Conservation (phyloP, 2,888 invertebrate species). For the Dioctria rufipes region DNA sequence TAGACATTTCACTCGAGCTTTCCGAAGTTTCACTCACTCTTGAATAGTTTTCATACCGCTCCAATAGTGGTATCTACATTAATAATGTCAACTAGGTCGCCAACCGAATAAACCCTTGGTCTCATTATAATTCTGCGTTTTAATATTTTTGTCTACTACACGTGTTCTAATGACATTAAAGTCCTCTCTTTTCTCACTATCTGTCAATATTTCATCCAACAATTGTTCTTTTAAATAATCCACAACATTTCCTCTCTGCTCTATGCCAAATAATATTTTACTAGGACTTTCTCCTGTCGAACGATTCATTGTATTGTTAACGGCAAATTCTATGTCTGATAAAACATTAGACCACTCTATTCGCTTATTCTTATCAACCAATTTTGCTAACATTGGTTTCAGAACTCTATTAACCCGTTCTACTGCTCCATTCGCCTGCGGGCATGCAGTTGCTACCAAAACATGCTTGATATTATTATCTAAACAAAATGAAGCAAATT, state of each 20-base stretch:
- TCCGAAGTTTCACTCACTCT: too few relatives aligned
- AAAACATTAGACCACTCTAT: conserved; percentile 50
- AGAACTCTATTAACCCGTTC: conserved; percentile 60
- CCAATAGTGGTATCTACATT: conserved; percentile 61
- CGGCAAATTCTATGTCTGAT: conserved; percentile 60
- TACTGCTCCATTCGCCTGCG: conserved; percentile 61
- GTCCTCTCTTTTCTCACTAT: background rate
- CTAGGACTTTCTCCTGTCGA: conserved; percentile 61
- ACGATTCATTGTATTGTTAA: conserved; percentile 63
- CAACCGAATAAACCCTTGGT: conserved; percentile 55
- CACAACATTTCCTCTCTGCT: conserved; percentile 60
- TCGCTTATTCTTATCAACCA: conserved; percentile 7
- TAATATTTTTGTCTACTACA: background rate
- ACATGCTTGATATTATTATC: conserved; percentile 55
- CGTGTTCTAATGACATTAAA: background rate
- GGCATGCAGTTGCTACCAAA: conserved; percentile 59
- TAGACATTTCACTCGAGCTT: too few relatives aligned
- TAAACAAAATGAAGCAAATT: conserved; percentile 54
- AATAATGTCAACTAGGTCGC: conserved; percentile 61
- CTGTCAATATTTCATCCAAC: background rate
- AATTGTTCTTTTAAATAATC: background rate
- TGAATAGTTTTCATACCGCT: too few relatives aligned
- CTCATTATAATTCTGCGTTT: background rate
- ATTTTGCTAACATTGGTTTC: conserved; percentile 59
- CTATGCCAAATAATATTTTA: conserved; percentile 62